Evolutionary conservation across 2,888 invertebrate species (phyloP).

Genomic region (Azorinus chamasolen): DNA sequence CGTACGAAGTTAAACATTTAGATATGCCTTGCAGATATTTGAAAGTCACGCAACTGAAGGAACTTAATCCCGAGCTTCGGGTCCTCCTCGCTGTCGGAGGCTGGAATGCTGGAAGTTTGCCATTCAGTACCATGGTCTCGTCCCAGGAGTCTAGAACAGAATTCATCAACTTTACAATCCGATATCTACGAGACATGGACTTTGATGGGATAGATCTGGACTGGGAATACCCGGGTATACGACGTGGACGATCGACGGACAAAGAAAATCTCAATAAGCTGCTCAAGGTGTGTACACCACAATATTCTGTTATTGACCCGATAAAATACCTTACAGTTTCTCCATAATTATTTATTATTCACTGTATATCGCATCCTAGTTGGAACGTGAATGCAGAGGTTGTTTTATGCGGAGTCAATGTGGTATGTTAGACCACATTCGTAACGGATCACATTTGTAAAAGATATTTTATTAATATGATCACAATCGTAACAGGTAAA

Average conservation of each 20-base stretch:
- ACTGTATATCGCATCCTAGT: too few species aligned
- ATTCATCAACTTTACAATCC: constrained; percentile 74
- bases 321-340: too few species aligned
- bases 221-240: constrained; percentile 94
- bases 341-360: too few species aligned
- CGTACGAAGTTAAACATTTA: too few species aligned
- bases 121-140: constrained; percentile 79
- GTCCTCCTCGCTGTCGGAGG: constrained; percentile 96
- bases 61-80: constrained; percentile 91
- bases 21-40: constrained; percentile 71
- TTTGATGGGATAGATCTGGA: constrained; percentile 96
- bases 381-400: too few species aligned
- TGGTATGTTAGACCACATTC: too few species aligned
- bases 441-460: too few species aligned
- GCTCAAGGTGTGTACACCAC: constrained; percentile 33
- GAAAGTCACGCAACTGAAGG: constrained; percentile 87
- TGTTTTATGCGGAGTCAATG: too few species aligned
- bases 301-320: too few species aligned
- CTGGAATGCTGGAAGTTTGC: constrained; percentile 96
- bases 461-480: too few species aligned
- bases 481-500: too few species aligned
- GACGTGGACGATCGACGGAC: constrained; percentile 72
- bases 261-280: constrained; percentile 54
- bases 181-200: constrained; percentile 86
- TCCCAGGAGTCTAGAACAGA: constrained; percentile 67